Evolutionary conservation across 2,797 vertebrate species (phyloP), one percentile per base, ranked within the genome.

Genomic region (Falco peregrinus): DNA sequence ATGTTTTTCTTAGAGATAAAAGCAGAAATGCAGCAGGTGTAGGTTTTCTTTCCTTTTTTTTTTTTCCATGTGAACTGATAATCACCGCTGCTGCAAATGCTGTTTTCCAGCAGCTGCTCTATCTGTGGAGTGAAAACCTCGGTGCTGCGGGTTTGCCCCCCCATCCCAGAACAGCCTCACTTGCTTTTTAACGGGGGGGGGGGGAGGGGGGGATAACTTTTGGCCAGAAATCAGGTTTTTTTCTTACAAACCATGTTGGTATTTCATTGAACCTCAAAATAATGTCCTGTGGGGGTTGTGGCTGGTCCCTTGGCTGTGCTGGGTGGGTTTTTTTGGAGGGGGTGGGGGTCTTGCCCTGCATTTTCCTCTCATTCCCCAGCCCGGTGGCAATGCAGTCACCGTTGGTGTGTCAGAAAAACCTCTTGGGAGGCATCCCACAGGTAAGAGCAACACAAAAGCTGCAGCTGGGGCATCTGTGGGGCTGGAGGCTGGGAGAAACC

Each of bases 401-500:
- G 0, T 5, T 18, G 7, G 0, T 1, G 3, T 0, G 9, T 2
- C 0, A 35, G 31, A 5, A 10, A n/a, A 13, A 5, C 6, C 24
- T 1, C 80, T 2, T 0, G 18, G 18, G 45, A 28, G 3, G 6
- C 51, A 2, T 3, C 11, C 2, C 3, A 1, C 0, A 8, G 10
- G 5, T 1, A 16, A 5, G 7, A 2, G 8, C 1, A 9, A 0
- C 0, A 22, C 1, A 1, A 11, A 59, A 79, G 63, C 53, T 0
- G 2, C 16, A 4, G 29, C 45, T 9, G 5, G 20, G n/a, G 26
- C 17, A 2, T 3, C 16, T 4, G 0, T 0, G 7, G 53, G 59
- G 35, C 20, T 31, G 0, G 4, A 18, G 50, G 7, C 1, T 1
- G 54, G 39, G 13, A 6, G 8, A 10, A 8, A 21, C 16, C 37